Conservation (phyloP, 2,888 invertebrate genomes). For the Panopea generosa region DNA sequence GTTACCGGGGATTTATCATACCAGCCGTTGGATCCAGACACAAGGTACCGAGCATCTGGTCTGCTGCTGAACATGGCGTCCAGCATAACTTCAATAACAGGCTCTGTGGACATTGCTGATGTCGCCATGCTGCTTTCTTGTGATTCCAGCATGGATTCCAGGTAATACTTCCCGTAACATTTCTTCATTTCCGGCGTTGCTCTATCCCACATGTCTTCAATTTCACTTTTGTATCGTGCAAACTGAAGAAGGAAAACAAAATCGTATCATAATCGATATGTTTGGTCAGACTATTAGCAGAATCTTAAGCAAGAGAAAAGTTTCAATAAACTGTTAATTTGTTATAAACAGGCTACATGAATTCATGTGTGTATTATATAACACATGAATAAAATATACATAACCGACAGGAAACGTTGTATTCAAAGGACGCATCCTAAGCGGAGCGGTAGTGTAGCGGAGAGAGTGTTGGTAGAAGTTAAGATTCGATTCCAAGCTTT, state of each 20-base stretch:
- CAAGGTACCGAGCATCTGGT: constrained; percentile 34
- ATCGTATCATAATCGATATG: too few relatives aligned
- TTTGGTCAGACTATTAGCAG: too few relatives aligned
- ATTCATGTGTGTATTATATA: too few relatives aligned
- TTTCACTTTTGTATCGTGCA: constrained; percentile 24
- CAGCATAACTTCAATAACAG: constrained; percentile 33
- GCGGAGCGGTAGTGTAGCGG: too few relatives aligned
- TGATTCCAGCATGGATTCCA: constrained; percentile 25
- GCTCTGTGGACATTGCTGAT: constrained; percentile 4
- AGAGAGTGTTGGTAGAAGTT: too few relatives aligned
- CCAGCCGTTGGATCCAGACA: constrained; percentile 17
- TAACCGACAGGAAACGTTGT: too few relatives aligned
- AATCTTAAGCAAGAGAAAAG: too few relatives aligned
- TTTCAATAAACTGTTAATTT: too few relatives aligned
- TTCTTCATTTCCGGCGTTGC: constrained; percentile 39
- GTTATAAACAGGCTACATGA: too few relatives aligned
- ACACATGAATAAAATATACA: too few relatives aligned
- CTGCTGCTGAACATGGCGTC: constrained; percentile 25
- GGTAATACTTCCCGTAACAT: constrained; percentile 27
- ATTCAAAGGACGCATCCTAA: too few relatives aligned
- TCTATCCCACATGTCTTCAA: constrained; percentile 39
- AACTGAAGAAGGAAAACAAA: constrained; percentile 27
- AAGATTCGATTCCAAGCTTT: too few relatives aligned
- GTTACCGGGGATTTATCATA: constrained; percentile 27
- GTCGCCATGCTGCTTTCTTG: not conserved